Conservation (phyloP, 2,113 vertebrate genomes). For the Muscicapa adusta region DNA sequence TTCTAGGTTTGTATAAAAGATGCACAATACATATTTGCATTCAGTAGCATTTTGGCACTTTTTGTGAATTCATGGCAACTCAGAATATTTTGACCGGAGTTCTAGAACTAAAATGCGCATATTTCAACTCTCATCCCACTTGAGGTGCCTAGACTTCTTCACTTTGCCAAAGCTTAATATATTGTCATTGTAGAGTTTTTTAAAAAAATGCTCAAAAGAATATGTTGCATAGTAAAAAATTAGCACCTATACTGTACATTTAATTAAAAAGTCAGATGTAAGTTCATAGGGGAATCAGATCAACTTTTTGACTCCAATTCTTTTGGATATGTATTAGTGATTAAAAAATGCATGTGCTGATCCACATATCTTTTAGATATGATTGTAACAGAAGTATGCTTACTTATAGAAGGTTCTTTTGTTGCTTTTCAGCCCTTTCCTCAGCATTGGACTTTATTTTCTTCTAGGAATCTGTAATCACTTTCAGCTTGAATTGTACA, state of each 20-base stretch:
- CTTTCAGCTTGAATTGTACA: background rate
- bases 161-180: background rate
- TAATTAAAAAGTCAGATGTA: background rate
- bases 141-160: background rate
- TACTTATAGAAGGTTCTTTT: background rate
- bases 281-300: background rate
- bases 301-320: background rate
- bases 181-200: background rate
- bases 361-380: background rate
- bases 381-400: background rate
- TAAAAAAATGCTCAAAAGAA: background rate
- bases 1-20: background rate
- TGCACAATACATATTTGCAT: rapidly evolving
- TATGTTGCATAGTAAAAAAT: background rate
- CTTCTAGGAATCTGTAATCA: background rate
- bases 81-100: background rate
- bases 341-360: background rate
- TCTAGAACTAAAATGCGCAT: background rate
- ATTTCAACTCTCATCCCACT: background rate
- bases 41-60: background rate
- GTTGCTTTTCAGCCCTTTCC: background rate
- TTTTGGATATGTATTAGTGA: background rate
- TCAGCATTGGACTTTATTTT: background rate
- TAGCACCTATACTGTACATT: background rate
- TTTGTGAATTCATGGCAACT: background rate